These are phyloP conservation scores for Aphidius gifuensis DNA, from an alignment of 1,140 invertebrate species.

Conservation along the genomic window DNA sequence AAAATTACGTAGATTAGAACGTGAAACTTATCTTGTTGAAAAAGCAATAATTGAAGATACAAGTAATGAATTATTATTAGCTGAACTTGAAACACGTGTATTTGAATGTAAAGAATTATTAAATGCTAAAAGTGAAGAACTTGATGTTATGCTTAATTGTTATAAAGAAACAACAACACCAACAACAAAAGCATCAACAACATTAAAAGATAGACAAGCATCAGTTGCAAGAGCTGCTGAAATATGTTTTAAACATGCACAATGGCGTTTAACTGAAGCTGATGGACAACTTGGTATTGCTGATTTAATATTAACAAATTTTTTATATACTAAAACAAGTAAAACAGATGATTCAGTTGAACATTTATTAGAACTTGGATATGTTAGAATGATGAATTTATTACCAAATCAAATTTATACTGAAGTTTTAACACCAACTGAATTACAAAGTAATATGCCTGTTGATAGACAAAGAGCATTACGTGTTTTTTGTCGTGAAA, in stretches of 20 bases:
- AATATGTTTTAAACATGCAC: slow-evolving; percentile 98
- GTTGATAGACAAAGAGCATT: slow-evolving; percentile 78
- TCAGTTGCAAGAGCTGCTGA: slow-evolving; percentile 86
- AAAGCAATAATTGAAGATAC: slow-evolving; percentile 74
- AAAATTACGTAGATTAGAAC: slow-evolving; percentile 78
- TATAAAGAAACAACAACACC: slow-evolving; percentile 77
- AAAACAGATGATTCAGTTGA: slow-evolving; percentile 96
- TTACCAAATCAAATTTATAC: slow-evolving; percentile 93
- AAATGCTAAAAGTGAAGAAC: slow-evolving; percentile 82
- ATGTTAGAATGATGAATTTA: slow-evolving; percentile 91
- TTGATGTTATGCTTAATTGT: slow-evolving; percentile 84
- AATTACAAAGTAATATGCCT: slow-evolving; percentile 85
- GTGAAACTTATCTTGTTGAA: slow-evolving; percentile 87
- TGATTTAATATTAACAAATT: slow-evolving; percentile 93
- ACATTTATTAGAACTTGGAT: slow-evolving; percentile 95
- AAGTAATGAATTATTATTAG: slow-evolving; percentile 62
- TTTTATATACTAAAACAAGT: slow-evolving; percentile 95
- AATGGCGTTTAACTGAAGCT: slow-evolving; percentile 94
- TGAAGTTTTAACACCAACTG: slow-evolving; percentile 85
- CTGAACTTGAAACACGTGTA: slow-evolving; percentile 71
- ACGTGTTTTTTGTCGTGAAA: slow-evolving; percentile 84
- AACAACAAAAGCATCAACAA: slow-evolving; percentile 48
- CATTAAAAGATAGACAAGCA: slow-evolving; percentile 62
- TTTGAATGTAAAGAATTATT: slow-evolving; percentile 89
- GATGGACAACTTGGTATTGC: slow-evolving; percentile 97